Base-by-base conservation (phyloP, 2,888 invertebrate genomes). In the Cerastoderma edule region DNA sequence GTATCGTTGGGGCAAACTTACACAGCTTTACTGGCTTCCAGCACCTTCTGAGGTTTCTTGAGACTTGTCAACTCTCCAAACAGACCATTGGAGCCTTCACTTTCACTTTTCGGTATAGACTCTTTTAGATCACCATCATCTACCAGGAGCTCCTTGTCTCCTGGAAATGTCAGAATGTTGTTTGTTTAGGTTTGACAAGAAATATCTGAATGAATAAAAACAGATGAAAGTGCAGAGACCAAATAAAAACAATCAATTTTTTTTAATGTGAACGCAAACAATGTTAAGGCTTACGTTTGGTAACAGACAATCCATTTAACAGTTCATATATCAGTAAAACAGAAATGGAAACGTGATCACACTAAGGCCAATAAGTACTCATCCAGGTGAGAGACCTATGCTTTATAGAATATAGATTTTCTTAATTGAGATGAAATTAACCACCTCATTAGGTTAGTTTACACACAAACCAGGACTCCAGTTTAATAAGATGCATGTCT, bases 141-240 rank as follows among this genome's bases (percentile, higher is more conserved):
- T 28, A 88, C 77, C 48, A 88, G 76, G 27, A 83, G 83, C 44
- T 78, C 75, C 50, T 85, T 85, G 71, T 88, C 88, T 69, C 83
- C 88, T 88, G 39, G 32, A 56, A 64, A 10, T 13, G 27, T n/a
- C n/a, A n/a, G 22, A 53, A 13, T 13, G 27, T 53, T 8, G 27
- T n/a, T 13, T 53, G 10, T 53, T 53, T 53, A n/a, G n/a, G n/a
- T n/a, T 53, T 13, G 10, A 53, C 22, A 53, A n/a, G 27, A n/a
- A 13, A 8, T 10, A 13, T 39, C 39, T 39, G 39, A 39, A 39
- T 39, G n/a, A n/a, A 39, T 39, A 13, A 16, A 10, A 8, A 39
- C 16, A 8, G 39, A 39, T 39, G 16, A 39, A 39, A 13, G 39
- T 39, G 16, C 16, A 13, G 8, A 8, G 39, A 13, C 39, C 39